Evolutionary conservation across 2,797 vertebrate genomes (phyloP), one percentile per base, ranked within the genome.

Genomic region (Helostoma temminkii): DNA sequence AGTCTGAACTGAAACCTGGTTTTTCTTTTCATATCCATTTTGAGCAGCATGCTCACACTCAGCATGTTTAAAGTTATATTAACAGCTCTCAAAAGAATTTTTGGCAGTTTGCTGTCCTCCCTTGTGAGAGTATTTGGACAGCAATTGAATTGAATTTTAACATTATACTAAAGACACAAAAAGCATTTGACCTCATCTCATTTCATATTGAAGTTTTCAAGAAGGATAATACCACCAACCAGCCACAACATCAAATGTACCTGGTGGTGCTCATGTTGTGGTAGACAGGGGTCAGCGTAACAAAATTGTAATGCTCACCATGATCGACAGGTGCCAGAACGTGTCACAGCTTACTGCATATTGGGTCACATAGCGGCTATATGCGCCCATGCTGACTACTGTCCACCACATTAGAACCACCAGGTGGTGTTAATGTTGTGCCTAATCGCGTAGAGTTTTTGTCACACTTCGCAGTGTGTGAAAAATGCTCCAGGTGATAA

Each of bases 21-120:
- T 88, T 83, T 69, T 79, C 85, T 89, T 89, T 83, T 81, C 50
- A 90, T 90, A 85, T 84, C 70, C 77, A 77, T 82, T 87, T 90
- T 86, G 59, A 78, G 77, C 85, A 87, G 89, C 88, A 88, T 88
- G 72, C 84, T 88, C 82, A 87, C 80, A 83, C 83, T 88, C 83
- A 81, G 80, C 82, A 80, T 90, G 82, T 90, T 86, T 91, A 83
- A 89, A 86, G 80, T 89, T 82, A 85, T 88, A 88, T 91, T 86
- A 89, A 86, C 59, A 72, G 82, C 82, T 85, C 86, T 76, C 79
- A 46, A 71, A 81, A 88, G 76, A 66, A 28, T 69, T 55, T 69
- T 59, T 43, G n/a, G 15, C n/a, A 26, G 59, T 18, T 25, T 32
- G 34, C 45, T 56, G 5, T 19, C 43, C 47, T 49, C 34, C 46